Evolutionary conservation across 2,888 invertebrate genomes (phyloP), one percentile per base, ranked within the genome.

Genomic region (Oegoconia quadripuncta): DNA sequence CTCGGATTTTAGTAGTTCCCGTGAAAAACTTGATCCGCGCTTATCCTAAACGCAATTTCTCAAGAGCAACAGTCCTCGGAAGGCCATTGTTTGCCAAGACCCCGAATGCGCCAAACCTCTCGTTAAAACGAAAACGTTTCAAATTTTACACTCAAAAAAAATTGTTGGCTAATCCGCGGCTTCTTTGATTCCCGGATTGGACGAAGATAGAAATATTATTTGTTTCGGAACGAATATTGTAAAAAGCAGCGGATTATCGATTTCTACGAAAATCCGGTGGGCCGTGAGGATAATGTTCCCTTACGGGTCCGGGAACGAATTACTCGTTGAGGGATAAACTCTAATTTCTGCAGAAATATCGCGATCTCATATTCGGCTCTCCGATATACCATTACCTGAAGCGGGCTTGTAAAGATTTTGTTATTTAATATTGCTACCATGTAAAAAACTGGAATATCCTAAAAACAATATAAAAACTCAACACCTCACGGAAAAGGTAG

Each of bases 301-400:
- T 72, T 74, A 70, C 71, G 70, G n/a, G 74, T 53, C 71, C 72
- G 73, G 59, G 76, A 78, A 78, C 72, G 76, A 78, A 83, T 82
- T 86, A 84, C 75, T 71, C 77, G 78, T 53, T 73, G 73, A 79
- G 64, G 84, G 80, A 83, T 84, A 78, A 83, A 83, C 76, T 72
- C 71, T 74, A 73, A 78, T 82, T 83, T 81, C 67, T 66, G 55
- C 59, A 64, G 64, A 75, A 72, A 66, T 66, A 70, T 68, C 60
- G 55, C 62, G 70, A 75, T 74, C 69, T 65, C 54, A 60, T 50
- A 58, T 63, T 65, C 49, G 57, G 61, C 64, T 66, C 71, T 68
- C 63, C 57, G 67, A 71, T 71, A 71, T 65, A 64, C 65, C 61
- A 67, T 68, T 79, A 79, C 77, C 74, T 75, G 76, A 15, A 59